A percentile compares a stretch with the other conserved stretches of the same genome.
Evolutionary conservation across 2,113 vertebrate species (phyloP).

Genomic region (Mugil cephalus): DNA sequence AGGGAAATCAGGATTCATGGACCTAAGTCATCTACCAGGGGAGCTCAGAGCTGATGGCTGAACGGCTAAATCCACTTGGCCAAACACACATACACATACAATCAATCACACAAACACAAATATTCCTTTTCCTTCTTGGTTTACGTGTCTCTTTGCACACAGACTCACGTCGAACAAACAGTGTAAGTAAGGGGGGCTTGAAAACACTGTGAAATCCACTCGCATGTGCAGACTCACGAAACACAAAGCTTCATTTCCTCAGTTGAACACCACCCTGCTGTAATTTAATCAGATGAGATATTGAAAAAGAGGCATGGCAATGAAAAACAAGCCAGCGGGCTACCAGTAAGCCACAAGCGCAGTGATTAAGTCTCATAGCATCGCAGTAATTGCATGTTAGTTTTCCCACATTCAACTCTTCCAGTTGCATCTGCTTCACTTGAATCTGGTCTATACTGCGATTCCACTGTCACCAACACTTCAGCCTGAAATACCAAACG

Average conservation of each 20-base stretch:
- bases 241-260: slow-evolving; percentile 60
- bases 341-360: slow-evolving; percentile 38
- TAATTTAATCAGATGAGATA: slow-evolving; percentile 73
- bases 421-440: slow-evolving; percentile 16
- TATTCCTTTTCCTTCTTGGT: background rate
- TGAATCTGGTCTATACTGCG: background rate
- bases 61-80: slow-evolving; percentile 34
- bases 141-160: background rate
- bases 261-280: slow-evolving; percentile 46
- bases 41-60: slow-evolving; percentile 21
- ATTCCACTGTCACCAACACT: background rate
- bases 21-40: slow-evolving; percentile 28
- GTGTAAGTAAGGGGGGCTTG: background rate
- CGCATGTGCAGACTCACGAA: background rate
- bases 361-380: slow-evolving; percentile 44
- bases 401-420: slow-evolving; percentile 34
- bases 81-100: background rate
- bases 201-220: background rate
- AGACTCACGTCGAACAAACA: background rate
- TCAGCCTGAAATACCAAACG: background rate
- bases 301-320: slow-evolving; percentile 34
- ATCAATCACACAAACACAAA: slow-evolving; percentile 11
- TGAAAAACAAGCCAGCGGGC: slow-evolving; percentile 48
- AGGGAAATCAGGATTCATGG: slow-evolving; percentile 69
- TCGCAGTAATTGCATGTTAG: slow-evolving; percentile 34